Base-by-base conservation (phyloP, 2,888 invertebrate genomes). In the Pegoplata infirma region DNA sequence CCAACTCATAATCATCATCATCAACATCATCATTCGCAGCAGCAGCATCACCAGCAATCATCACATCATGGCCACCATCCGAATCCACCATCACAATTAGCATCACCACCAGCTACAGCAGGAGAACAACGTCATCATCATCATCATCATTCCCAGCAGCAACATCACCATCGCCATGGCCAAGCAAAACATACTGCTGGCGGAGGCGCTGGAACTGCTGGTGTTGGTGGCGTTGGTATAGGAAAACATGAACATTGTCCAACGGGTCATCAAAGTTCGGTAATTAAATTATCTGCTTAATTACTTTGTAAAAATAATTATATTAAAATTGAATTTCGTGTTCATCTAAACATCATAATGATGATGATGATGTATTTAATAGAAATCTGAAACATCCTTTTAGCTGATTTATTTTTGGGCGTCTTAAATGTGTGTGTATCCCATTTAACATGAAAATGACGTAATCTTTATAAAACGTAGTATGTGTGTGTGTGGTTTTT, bases 1-100 rank as follows among this genome's bases (percentile, higher is more conserved):
- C 89, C 89, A 44, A 87, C 82, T 32, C 85, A 88, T 73, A 85
- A 88, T 64, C 89, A 88, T 74, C 85, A 87, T 28, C 85, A 85
- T 1, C 82, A 84, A 6, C 77, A 80, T 10, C 82, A 81, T 6
- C 82, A 82, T 25, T 83, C 82, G 14, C 79, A 82, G 25, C 77
- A 74, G 40, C 78, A 80, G 7, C 74, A 72, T 5, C 80, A 82
- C 16, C 80, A 82, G 4, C 73, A 75, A n/a, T 32, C 76, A 61
- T 23, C 76, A 63, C 47, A 74, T 56, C 76, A 80, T 23, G 19
- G 68, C 55, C 85, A 84, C 55, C 85, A 81, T 23, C 74, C 80
- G 47, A 79, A 66, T 80, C 59, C 86, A 81, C 71, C 83, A 76
- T 69, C 76, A 40, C 74, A 76, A 32, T 8, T 80, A 23, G 80